Conservation (phyloP, 2,888 invertebrate species). For the Sialis fuliginosa region DNA sequence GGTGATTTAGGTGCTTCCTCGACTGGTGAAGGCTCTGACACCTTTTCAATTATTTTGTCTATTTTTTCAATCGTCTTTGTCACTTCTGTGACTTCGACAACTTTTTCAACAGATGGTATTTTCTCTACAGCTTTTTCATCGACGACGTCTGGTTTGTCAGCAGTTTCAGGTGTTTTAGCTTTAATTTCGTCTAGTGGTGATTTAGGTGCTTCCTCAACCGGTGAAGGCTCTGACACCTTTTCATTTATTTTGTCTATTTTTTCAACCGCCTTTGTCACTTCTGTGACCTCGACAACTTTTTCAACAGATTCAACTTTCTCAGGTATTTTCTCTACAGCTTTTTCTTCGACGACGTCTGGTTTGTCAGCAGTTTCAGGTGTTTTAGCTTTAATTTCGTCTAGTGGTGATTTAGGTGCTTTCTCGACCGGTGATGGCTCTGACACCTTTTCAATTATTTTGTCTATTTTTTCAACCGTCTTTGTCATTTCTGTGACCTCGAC, state of each 20-base stretch:
- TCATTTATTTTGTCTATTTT: conserved; percentile 2
- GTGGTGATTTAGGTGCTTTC: conserved; percentile 2
- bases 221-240: background rate
- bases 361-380: conserved; percentile 1
- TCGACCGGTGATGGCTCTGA: conserved; percentile 5
- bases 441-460: conserved; percentile 7
- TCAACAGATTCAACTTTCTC: too few relatives aligned
- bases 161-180: background rate
- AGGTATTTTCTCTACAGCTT: background rate
- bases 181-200: background rate
- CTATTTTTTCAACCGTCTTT: conserved; percentile 10
- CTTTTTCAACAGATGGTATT: conserved; percentile 3
- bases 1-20: too few relatives aligned
- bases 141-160: too few relatives aligned
- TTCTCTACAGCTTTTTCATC: background rate
- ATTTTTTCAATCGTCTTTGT: too few relatives aligned
- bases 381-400: background rate
- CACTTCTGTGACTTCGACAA: conserved; percentile 8
- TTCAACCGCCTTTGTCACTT: conserved; percentile 6
- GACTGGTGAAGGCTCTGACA: too few relatives aligned
- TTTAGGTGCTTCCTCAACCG: background rate
- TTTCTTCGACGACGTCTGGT: background rate
- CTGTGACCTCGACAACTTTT: background rate
- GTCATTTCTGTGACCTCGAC: conserved; percentile 3
- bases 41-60: too few relatives aligned